Evolutionary conservation across 1,140 invertebrate species (phyloP), one percentile per base, ranked within the genome.

Genomic region (Drosophila repletoides): DNA sequence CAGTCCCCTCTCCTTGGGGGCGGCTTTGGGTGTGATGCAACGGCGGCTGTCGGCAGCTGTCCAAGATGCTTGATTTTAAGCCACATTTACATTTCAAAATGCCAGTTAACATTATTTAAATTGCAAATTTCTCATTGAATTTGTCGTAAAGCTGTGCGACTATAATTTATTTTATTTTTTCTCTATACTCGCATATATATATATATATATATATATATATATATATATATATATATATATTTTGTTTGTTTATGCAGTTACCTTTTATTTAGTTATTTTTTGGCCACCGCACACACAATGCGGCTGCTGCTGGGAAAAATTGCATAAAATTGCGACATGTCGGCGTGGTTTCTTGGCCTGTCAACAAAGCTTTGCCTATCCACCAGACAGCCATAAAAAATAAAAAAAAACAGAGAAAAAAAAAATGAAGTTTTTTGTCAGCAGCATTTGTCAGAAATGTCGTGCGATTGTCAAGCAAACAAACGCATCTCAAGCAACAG

Each of bases 51-150:
- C 48, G 34, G 46, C 68, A 61, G 45, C 79, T 74, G 77, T 73
- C 73, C 60, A 77, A 71, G 60, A 70, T 66, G 63, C 49, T 73
- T 63, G 61, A 64, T 36, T 65, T 55, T 69, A 45, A 60, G 69
- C 45, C 34, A 31, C 45, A 61, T 52, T 49, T 59, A 40, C 64
- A 76, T 76, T 76, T 73, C 56, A 74, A 83, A 83, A 84, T 84
- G 74, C 61, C 80, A 74, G 79, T 75, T 68, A 64, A 65, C 48
- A 84, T 83, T 86, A 83, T 83, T 83, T 83, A 83, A 83, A 83
- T 84, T 83, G 79, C 79, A 79, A 72, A 83, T 83, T 79, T 79
- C 71, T 46, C 61, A 83, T 84, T 84, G 79, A 83, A 83, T 83
- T 83, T 83, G 79, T 83, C 79, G 61, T 56, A 66, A 64, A 74